Evolutionary conservation across 2,113 vertebrate genomes (phyloP), one percentile per base, ranked within the genome.

Genomic region (Ptyas mucosa): DNA sequence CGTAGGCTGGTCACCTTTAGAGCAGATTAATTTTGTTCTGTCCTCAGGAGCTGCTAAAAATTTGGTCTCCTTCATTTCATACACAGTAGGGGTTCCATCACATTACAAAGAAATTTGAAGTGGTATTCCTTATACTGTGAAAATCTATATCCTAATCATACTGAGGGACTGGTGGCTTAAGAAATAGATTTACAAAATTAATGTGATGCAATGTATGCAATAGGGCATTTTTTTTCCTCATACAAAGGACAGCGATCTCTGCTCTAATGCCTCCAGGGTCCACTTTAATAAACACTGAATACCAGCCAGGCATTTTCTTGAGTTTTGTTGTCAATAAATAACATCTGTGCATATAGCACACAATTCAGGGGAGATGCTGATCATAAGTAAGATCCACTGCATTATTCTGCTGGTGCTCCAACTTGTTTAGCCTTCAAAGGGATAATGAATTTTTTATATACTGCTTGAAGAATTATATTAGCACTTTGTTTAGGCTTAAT

Each of bases 241-340:
- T 34, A 86, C 93, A 24, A 81, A 53, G 88, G 91, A 57, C 89
- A 93, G 34, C n/a, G 14, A 46, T 86, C 39, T 94, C 43, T 23
- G 91, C 24, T 91, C 20, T 88, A 64, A 57, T 91, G 20, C 29
- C 51, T 61, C 39, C 88, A 49, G 1, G 15, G 87, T 46, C 18
- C 26, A 92, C 75, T 20, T 94, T 89, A 39, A 93, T 93, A 96
- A 23, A 55, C 85, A 85, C 29, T 93, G 54, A 46, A 29, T 88
- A 91, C 88, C 7, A 91, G 54, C 18, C 64, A 91, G 43, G 86
- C 43, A 94, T 85, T 95, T 93, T 89, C 24, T 92, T 91, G 23
- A 91, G 54, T 81, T 94, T 96, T 93, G 15, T 92, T 94, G 26
- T 90, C 91, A 93, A 89, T 91, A 95, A 97, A 89, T 64, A 85